These are phyloP conservation scores for Lepidonotus clava DNA, from an alignment of 2,888 invertebrate genomes.

Conservation along the genomic window DNA sequence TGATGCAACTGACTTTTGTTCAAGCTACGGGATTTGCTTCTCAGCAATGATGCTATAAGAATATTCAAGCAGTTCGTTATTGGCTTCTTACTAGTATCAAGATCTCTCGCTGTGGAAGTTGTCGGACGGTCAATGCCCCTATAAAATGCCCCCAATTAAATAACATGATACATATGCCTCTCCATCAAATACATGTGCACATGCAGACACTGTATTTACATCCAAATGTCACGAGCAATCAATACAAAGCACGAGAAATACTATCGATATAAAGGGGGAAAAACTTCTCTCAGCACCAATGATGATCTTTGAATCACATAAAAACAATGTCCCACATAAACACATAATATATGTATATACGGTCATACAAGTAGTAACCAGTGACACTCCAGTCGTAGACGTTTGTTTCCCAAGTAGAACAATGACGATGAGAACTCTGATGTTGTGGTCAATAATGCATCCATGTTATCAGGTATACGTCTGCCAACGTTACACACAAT, in stretches of 20 bases:
- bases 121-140: too few relatives aligned
- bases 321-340: not conserved
- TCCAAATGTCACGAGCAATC: not conserved
- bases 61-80: too few relatives aligned
- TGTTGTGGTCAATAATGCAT: not conserved
- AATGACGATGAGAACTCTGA: not conserved
- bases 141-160: too few relatives aligned
- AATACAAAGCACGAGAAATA: not conserved
- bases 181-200: not conserved
- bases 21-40: too few relatives aligned
- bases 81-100: too few relatives aligned
- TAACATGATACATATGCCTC: too few relatives aligned
- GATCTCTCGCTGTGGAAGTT: too few relatives aligned
- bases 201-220: not conserved
- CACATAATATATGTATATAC: not conserved
- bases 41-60: too few relatives aligned
- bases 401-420: not conserved
- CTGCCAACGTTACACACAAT: not conserved
- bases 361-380: not conserved
- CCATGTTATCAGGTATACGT: not conserved
- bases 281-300: conserved; percentile 45
- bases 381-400: not conserved
- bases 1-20: too few relatives aligned
- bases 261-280: conserved; percentile 1
- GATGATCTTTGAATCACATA: conserved; percentile 33